phyloP scores from a whole-genome alignment of 2,888 invertebrate genomes.

The Cephus sareptanus region DNA sequence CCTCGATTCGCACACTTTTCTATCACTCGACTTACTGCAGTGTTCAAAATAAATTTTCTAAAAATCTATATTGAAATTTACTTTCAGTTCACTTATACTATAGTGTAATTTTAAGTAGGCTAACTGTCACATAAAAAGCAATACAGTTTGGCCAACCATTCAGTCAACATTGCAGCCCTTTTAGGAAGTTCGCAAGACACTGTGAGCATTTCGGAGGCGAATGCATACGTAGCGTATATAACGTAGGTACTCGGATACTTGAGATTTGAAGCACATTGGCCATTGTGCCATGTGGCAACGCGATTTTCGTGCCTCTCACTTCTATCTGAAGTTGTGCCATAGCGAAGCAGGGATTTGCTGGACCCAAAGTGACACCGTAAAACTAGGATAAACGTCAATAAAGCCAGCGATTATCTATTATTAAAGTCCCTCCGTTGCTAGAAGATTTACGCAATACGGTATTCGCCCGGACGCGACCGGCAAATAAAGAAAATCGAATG shows the following conservation, averaged over 20 bases:
- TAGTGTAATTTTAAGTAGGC: not conserved
- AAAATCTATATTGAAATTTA: not conserved
- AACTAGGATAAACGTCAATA: not conserved
- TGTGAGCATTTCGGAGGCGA: too few relatives aligned
- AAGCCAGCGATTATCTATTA: not conserved
- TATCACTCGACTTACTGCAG: not conserved
- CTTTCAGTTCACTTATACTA: not conserved
- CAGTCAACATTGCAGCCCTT: too few relatives aligned
- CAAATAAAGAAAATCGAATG: not conserved
- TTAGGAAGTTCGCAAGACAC: too few relatives aligned
- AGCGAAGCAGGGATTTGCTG: not conserved
- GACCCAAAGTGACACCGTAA: not conserved
- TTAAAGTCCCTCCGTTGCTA: not conserved
- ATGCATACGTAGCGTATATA: not conserved
- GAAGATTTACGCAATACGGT: not conserved
- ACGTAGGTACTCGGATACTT: not conserved
- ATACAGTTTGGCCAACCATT: not conserved
- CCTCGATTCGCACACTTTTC: not conserved
- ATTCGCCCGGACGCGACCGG: not conserved
- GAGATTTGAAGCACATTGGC: not conserved
- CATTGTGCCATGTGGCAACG: not conserved
- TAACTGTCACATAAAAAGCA: not conserved
- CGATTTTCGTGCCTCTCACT: not conserved
- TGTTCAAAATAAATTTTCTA: not conserved
- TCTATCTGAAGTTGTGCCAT: not conserved